These are phyloP conservation scores for Sialis fuliginosa DNA, from an alignment of 2,888 invertebrate genomes.

Conservation along the genomic window DNA sequence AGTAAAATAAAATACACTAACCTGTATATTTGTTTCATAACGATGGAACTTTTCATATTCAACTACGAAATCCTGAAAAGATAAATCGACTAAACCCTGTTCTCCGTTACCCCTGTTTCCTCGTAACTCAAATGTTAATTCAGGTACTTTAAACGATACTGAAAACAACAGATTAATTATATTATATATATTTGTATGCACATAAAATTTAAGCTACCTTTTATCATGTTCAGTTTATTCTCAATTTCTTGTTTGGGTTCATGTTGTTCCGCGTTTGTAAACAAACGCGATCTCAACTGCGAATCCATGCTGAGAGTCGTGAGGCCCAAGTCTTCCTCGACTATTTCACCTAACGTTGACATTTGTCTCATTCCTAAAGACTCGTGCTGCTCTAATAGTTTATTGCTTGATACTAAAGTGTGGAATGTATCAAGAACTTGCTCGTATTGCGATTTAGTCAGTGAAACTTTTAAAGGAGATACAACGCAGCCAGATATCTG, in stretches of 20 bases:
- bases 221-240: not conserved
- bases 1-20: slow-evolving; percentile 11
- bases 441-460: slow-evolving; percentile 76
- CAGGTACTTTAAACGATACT: slow-evolving; percentile 56
- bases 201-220: not conserved
- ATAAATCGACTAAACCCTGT: slow-evolving; percentile 67
- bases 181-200: not conserved
- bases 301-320: slow-evolving; percentile 41
- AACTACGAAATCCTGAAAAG: slow-evolving; percentile 66
- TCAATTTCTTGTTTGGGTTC: not conserved
- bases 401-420: slow-evolving; percentile 16
- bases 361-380: slow-evolving; percentile 11
- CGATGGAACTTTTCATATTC: slow-evolving; percentile 48
- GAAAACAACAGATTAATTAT: slow-evolving; percentile 10
- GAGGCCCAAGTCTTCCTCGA: slow-evolving; percentile 27
- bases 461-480: slow-evolving; percentile 66
- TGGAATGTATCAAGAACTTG: slow-evolving; percentile 62
- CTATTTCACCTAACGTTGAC: slow-evolving; percentile 20
- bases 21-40: slow-evolving; percentile 55
- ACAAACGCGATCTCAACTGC: slow-evolving; percentile 37
- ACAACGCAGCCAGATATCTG: slow-evolving; percentile 62
- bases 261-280: slow-evolving; percentile 11
- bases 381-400: slow-evolving; percentile 17
- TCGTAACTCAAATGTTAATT: slow-evolving; percentile 56
- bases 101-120: slow-evolving; percentile 51